These are phyloP conservation scores for Nyctibius grandis DNA, from an alignment of 2,797 vertebrate species.

Conservation along the genomic window DNA sequence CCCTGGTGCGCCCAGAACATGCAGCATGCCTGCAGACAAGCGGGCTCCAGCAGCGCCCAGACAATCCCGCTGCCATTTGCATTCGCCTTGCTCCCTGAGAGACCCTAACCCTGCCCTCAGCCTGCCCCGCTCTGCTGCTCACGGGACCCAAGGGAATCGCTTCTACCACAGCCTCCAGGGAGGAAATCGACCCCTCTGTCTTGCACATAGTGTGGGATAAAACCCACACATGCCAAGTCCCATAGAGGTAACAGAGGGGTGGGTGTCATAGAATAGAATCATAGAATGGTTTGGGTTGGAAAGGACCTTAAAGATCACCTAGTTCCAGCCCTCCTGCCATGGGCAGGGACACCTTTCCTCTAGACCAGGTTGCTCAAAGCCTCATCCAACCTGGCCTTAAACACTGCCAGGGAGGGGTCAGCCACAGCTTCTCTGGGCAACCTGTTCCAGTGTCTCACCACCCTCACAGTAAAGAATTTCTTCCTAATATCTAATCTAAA, in stretches of 20 bases:
- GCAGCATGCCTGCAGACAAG: neutral
- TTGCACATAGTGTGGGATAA: neutral
- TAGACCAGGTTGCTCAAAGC: no score
- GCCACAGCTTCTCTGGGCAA: no score
- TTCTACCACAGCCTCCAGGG: neutral
- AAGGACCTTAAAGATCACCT: no score
- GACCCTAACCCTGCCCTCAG: neutral
- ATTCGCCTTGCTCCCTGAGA: neutral
- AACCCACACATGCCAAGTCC: neutral
- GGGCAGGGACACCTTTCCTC: no score
- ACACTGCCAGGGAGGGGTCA: no score
- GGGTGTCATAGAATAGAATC: no score
- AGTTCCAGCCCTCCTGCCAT: no score
- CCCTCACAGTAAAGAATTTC: no score
- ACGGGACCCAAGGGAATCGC: fast-evolving
- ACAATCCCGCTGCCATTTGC: neutral
- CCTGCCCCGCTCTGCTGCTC: neutral
- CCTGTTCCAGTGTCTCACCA: no score
- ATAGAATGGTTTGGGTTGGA: no score
- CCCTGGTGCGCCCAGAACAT: fast-evolving
- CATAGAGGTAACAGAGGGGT: fast-evolving
- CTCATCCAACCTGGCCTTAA: no score
- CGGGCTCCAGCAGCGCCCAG: neutral
- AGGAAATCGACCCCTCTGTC: neutral
- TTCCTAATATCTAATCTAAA: no score